A percentile compares a stretch with the other conserved stretches of the same genome.
These are phyloP conservation scores for Pampusana beccarii DNA, from an alignment of 2,113 vertebrate genomes.

Conservation along the genomic window DNA sequence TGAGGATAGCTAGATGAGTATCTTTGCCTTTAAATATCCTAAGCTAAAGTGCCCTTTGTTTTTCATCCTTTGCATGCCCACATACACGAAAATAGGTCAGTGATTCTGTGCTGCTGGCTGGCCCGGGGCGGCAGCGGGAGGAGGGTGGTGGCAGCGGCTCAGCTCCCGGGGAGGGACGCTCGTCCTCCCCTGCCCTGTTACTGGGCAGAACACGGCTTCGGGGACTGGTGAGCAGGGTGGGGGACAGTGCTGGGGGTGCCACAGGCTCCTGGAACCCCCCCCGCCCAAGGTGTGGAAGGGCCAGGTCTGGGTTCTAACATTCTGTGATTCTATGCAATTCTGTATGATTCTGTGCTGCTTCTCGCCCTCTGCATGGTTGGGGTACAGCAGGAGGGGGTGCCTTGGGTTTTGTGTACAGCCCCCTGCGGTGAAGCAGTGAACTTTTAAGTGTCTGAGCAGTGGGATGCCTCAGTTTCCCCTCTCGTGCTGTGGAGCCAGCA, in stretches of 20 bases:
- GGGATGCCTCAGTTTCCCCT: background rate
- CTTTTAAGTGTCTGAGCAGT: accelerated
- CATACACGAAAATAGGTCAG: constrained; percentile 48
- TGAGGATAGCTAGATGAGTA: background rate
- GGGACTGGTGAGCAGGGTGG: accelerated
- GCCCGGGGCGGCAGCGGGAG: background rate
- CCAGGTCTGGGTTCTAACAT: background rate
- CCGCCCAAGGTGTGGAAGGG: accelerated
- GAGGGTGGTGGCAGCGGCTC: background rate
- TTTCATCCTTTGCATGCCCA: background rate
- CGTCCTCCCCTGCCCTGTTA: background rate
- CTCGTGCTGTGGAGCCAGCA: accelerated
- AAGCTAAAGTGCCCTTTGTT: background rate
- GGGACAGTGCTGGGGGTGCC: background rate
- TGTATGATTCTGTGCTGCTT: background rate
- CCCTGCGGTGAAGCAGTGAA: accelerated
- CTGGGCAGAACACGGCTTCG: background rate
- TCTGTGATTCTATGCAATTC: no score
- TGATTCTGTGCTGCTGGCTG: background rate
- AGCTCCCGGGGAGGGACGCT: background rate
- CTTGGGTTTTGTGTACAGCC: accelerated
- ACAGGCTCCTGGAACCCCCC: background rate
- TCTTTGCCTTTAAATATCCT: constrained; percentile 48
- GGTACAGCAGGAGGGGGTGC: background rate
- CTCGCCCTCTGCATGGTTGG: accelerated